A percentile compares a stretch with the other conserved stretches of the same genome.
phyloP scores from a whole-genome alignment of 2,113 vertebrate genomes.

The Silurus asotus region DNA sequence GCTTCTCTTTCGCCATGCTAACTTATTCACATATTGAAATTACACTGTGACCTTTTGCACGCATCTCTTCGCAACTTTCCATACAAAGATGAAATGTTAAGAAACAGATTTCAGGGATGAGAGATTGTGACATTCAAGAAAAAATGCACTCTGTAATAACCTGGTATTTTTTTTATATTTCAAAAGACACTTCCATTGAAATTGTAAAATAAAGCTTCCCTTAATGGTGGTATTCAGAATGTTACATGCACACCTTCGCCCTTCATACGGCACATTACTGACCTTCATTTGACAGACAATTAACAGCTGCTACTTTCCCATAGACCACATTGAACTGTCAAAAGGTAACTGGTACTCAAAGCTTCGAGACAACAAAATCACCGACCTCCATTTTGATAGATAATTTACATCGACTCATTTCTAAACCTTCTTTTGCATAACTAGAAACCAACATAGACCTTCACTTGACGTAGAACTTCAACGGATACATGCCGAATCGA shows the following conservation, averaged over 20 bases:
- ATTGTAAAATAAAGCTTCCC: background rate
- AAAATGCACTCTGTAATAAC: background rate
- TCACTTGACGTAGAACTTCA: background rate
- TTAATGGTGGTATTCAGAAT: background rate
- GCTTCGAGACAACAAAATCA: background rate
- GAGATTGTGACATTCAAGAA: slow-evolving; percentile 5
- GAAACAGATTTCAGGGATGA: slow-evolving; percentile 20
- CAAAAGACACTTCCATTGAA: background rate
- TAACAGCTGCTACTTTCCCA: background rate
- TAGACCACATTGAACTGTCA: background rate
- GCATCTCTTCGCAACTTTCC: background rate
- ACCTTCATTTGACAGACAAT: background rate
- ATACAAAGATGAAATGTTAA: background rate
- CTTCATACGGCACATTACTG: background rate
- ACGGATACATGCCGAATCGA: too few relatives aligned
- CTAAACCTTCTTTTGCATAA: too few relatives aligned
- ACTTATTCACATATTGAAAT: background rate
- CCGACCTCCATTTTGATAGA: background rate
- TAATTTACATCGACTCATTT: background rate
- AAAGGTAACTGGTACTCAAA: too few relatives aligned
- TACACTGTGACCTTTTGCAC: background rate
- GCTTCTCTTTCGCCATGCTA: background rate
- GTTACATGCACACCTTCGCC: background rate
- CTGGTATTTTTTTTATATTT: background rate
- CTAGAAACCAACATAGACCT: background rate